A percentile compares a stretch with the other conserved stretches of the same genome.
Conservation (phyloP, 2,888 invertebrate genomes). For the Leptura quadrifasciata region DNA sequence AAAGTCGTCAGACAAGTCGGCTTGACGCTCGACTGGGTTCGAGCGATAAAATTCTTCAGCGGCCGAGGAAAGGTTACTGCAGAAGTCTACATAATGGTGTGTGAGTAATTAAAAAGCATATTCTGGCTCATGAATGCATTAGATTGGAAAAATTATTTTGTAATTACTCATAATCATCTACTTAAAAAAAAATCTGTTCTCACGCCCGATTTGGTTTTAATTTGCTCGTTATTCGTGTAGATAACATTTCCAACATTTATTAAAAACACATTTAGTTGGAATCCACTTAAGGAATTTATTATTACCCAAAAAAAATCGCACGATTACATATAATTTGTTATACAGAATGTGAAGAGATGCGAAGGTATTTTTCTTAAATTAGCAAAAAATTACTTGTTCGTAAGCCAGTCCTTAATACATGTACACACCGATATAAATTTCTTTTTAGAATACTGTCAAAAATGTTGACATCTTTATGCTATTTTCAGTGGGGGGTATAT, state of each 20-base stretch:
- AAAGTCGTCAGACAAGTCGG: constrained; percentile 64
- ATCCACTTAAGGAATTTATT: neutral
- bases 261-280: constrained; percentile 12
- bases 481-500: no score
- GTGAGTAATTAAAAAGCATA: constrained; percentile 42
- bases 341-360: neutral
- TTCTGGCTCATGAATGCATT: constrained; percentile 31
- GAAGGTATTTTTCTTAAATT: neutral
- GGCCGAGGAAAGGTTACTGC: constrained; percentile 46
- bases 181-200: constrained; percentile 33
- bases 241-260: constrained; percentile 8
- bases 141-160: constrained; percentile 42
- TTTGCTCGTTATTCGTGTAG: neutral
- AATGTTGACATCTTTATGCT: no score
- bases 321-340: neutral
- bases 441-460: no score
- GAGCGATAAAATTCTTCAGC: constrained; percentile 61
- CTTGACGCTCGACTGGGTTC: constrained; percentile 65
- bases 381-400: no score
- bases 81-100: constrained; percentile 41
- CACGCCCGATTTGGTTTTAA: constrained; percentile 31
- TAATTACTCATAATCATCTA: constrained; percentile 38
- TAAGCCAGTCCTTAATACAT: no score
- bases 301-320: neutral
- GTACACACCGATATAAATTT: no score